Evolutionary conservation across 1,140 invertebrate species (phyloP).

Genomic region (Hylaeus volcanicus): DNA sequence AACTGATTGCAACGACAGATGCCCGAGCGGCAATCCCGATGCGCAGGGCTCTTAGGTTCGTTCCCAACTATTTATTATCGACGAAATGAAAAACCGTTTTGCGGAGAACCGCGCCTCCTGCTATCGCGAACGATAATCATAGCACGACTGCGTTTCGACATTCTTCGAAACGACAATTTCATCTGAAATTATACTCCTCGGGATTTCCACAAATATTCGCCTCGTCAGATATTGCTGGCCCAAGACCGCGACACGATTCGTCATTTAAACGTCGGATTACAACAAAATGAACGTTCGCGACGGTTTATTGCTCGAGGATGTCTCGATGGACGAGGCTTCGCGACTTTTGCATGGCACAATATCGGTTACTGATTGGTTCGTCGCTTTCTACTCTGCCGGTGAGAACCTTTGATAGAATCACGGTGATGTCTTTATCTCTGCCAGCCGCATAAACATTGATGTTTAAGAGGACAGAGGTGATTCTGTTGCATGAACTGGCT

Average conservation of each 20-base stretch:
- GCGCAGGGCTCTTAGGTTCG: too few relatives aligned
- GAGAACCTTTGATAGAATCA: too few relatives aligned
- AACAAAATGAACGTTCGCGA: not conserved
- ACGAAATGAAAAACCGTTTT: conserved; percentile 3
- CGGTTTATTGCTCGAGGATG: not conserved
- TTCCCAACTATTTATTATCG: conserved; percentile 23
- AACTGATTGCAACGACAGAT: not conserved
- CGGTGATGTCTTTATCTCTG: too few relatives aligned
- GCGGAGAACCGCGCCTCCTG: conserved; percentile 2
- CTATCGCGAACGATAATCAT: conserved; percentile 3
- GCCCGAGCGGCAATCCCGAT: not conserved
- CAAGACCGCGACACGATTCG: conserved; percentile 17
- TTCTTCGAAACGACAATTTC: conserved; percentile 9
- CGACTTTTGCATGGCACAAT: too few relatives aligned
- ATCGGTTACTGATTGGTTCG: too few relatives aligned
- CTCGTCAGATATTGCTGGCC: not conserved
- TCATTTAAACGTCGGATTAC: conserved; percentile 3
- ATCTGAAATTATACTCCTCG: conserved; percentile 5
- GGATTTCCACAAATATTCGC: not conserved
- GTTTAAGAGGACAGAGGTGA: too few relatives aligned
- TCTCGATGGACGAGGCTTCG: not conserved
- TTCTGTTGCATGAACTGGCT: too few relatives aligned
- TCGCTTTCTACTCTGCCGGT: too few relatives aligned
- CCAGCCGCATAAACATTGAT: too few relatives aligned
- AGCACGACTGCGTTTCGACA: conserved; percentile 17